Conservation (phyloP, 1,140 invertebrate species). For the Bombyx mandarina region DNA sequence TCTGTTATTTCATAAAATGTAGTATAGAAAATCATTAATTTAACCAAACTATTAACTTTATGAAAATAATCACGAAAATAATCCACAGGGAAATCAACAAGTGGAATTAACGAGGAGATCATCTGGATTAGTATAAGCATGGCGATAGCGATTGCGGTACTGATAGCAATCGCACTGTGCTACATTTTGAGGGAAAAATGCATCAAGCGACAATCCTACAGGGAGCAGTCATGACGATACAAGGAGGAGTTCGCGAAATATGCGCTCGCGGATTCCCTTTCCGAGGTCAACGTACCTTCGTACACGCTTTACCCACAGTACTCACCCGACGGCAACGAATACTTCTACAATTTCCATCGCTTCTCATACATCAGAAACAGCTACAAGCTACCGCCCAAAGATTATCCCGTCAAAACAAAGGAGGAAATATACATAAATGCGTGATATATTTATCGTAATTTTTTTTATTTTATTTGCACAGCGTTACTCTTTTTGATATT, state of each 20-base stretch:
- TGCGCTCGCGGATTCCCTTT: conserved; percentile 52
- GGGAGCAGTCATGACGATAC: conserved; percentile 77
- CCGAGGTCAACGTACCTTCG: conserved; percentile 44
- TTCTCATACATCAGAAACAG: conserved; percentile 55
- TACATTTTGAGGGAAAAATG: conserved; percentile 85
- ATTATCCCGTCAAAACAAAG: conserved; percentile 36
- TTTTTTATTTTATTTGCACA: too few relatives aligned
- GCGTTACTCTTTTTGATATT: too few relatives aligned
- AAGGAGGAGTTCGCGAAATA: conserved; percentile 61
- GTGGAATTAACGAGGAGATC: conserved; percentile 87
- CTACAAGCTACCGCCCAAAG: conserved; percentile 57
- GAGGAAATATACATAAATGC: conserved; percentile 57
- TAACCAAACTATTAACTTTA: conserved; percentile 6
- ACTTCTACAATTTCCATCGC: conserved; percentile 62
- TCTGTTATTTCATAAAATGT: too few relatives aligned
- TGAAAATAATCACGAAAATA: neutral
- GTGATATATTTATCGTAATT: conserved; percentile 21
- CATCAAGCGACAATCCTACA: conserved; percentile 79
- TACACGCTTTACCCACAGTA: conserved; percentile 63
- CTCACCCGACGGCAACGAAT: conserved; percentile 58
- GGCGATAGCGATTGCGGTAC: conserved; percentile 84
- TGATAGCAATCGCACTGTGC: conserved; percentile 85
- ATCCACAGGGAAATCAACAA: conserved; percentile 78
- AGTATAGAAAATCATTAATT: too few relatives aligned
- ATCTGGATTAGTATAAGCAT: conserved; percentile 90